Percentiles rank a stretch among this genome's conserved stretches.
Conservation (phyloP, 1,140 invertebrate genomes). For the Macrobrachium nipponense region DNA sequence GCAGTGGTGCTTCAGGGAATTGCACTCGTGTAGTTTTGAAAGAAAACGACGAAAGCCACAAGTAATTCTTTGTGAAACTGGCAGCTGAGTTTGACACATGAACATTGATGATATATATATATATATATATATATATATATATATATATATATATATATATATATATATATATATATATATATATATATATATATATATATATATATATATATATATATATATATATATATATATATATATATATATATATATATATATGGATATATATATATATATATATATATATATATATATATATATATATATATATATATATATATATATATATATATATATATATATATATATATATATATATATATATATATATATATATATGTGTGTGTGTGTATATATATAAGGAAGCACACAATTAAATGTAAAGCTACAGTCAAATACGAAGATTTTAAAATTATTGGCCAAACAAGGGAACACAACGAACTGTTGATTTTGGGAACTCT, state of each 20-base stretch:
- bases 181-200: constrained; percentile 18
- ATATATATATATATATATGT: background rate
- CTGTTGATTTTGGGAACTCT: too few species aligned
- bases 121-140: constrained; percentile 18
- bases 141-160: constrained; percentile 16
- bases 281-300: constrained; percentile 20
- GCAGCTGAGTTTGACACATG: background rate
- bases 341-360: background rate
- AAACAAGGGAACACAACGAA: too few species aligned
- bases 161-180: constrained; percentile 18
- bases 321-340: constrained; percentile 11
- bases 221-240: background rate
- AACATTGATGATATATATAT: constrained; percentile 20
- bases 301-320: constrained; percentile 16
- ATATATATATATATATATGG: constrained; percentile 1
- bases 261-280: constrained; percentile 12
- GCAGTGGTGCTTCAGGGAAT: too few species aligned
- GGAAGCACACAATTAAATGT: too few species aligned
- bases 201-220: constrained; percentile 6
- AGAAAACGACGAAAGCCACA: too few species aligned
- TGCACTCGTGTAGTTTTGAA: too few species aligned
- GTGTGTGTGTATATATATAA: too few species aligned
- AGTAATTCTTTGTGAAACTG: too few species aligned
- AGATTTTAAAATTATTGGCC: too few species aligned
- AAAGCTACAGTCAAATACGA: too few species aligned